Base-by-base conservation (phyloP, 2,113 vertebrate species). In the Mohoua ochrocephala region DNA sequence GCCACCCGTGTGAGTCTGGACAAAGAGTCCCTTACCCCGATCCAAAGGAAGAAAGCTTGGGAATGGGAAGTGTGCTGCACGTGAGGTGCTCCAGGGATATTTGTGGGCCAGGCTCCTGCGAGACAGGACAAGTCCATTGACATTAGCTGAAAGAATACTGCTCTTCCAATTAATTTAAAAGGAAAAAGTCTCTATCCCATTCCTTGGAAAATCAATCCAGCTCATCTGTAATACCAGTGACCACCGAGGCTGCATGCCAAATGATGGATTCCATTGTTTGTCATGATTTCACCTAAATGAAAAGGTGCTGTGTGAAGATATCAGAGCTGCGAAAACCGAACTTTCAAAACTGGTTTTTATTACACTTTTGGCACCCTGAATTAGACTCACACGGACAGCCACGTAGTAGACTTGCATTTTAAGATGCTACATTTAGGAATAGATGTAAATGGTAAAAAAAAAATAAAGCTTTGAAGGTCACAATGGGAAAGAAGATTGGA, bases 11-110 rank as follows among this genome's bases (percentile, higher is more conserved):
- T 26, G 23, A 39, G 14, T 41, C 15, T 39, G 84, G 49, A 42
- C 12, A 24, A 10, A 1, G 2, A 35, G 23, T 47, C 5, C 13
- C 19, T 84, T 2, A 1, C 3, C 9, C 35, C 7, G 10, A 5
- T 60, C 28, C 42, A 60, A 7, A 15, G 28, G 22, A 33, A 61
- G 9, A 47, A 35, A 56, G 1, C 16, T 53, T 60, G 60, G 64
- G 68, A 75, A 63, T 2, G 9, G 30, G 4, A 42, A 26, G 8
- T 7, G 7, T 0, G 0, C 19, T 53, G n/a, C 30, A 26, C 0
- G 0, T 3, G 50, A 33, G 28, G 3, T 30, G 35, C 35, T n/a
- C 28, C 37, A 9, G 53, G 8, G 30, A 1, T 18, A 4, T 9
- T 20, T 3, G 8, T 39, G 23, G 47, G 11, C 7, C 19, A 24